Evolutionary conservation across 2,888 invertebrate species (phyloP).

Genomic region (Tenthredo amoena): DNA sequence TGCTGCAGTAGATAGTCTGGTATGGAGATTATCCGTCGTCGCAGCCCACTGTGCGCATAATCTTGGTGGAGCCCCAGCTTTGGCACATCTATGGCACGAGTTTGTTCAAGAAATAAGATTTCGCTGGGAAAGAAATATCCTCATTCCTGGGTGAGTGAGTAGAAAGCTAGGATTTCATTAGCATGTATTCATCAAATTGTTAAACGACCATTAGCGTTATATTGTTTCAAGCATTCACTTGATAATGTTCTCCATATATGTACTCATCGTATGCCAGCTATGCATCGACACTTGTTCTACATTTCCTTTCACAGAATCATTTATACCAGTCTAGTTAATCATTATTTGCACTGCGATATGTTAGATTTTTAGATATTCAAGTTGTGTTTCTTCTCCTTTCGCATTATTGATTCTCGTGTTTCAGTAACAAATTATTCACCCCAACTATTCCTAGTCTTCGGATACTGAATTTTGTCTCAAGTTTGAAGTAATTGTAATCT

Average conservation of each 20-base stretch:
- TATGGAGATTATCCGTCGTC: slow-evolving; percentile 89
- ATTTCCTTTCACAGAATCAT: slow-evolving; percentile 5
- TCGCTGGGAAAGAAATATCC: slow-evolving; percentile 90
- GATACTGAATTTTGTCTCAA: neutral
- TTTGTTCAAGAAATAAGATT: slow-evolving; percentile 94
- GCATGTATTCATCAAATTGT: neutral
- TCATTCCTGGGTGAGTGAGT: slow-evolving; percentile 94
- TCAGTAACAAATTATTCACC: neutral
- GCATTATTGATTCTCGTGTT: neutral
- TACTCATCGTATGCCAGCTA: slow-evolving; percentile 7
- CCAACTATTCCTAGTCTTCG: neutral
- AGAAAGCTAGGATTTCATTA: slow-evolving; percentile 57
- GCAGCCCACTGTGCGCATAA: slow-evolving; percentile 87
- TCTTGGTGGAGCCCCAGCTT: slow-evolving; percentile 86
- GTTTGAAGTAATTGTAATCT: no score
- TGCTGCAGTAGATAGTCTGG: slow-evolving; percentile 88
- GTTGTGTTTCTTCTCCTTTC: neutral
- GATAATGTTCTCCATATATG: slow-evolving; percentile 18
- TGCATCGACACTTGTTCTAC: slow-evolving; percentile 1
- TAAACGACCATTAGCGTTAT: neutral
- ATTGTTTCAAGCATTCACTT: neutral
- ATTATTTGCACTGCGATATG: neutral
- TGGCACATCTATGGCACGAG: slow-evolving; percentile 96
- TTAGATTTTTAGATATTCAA: neutral
- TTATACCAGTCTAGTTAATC: neutral